These are phyloP conservation scores for Dorcus parallelipipedus DNA, from an alignment of 2,888 invertebrate genomes.

Conservation along the genomic window DNA sequence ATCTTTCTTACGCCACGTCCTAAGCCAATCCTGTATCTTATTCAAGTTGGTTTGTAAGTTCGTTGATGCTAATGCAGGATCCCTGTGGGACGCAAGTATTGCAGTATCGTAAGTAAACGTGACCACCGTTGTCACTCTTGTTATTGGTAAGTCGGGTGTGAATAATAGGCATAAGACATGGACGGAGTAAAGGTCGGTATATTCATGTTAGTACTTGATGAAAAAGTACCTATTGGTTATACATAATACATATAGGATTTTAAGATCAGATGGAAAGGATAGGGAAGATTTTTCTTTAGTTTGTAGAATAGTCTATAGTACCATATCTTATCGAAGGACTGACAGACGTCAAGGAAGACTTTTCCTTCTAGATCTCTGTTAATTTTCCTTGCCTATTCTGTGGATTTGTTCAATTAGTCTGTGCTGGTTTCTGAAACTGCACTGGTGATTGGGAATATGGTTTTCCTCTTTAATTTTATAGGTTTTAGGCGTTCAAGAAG, in stretches of 20 bases:
- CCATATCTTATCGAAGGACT: too few species aligned
- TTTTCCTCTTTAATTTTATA: too few species aligned
- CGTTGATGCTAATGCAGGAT: neutral
- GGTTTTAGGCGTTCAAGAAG: too few species aligned
- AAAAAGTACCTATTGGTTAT: neutral
- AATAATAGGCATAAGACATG: slow-evolving; percentile 12
- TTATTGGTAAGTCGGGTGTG: too few species aligned
- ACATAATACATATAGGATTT: neutral
- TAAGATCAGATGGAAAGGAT: neutral
- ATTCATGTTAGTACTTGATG: neutral
- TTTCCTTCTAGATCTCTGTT: neutral
- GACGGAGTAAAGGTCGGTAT: neutral
- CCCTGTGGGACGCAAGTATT: slow-evolving; percentile 5
- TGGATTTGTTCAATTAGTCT: neutral
- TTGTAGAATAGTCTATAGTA: neutral
- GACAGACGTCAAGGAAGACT: neutral
- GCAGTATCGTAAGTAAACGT: slow-evolving; percentile 23
- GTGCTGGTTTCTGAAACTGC: neutral
- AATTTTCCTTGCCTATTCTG: neutral
- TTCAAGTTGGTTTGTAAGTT: neutral
- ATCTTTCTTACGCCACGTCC: neutral
- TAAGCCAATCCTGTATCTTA: neutral
- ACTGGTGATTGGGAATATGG: neutral
- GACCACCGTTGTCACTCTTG: too few species aligned
- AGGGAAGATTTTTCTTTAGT: neutral